A percentile compares a stretch with the other conserved stretches of the same genome.
phyloP scores from a whole-genome alignment of 2,113 vertebrate species.

The Erinaceus europaeus region DNA sequence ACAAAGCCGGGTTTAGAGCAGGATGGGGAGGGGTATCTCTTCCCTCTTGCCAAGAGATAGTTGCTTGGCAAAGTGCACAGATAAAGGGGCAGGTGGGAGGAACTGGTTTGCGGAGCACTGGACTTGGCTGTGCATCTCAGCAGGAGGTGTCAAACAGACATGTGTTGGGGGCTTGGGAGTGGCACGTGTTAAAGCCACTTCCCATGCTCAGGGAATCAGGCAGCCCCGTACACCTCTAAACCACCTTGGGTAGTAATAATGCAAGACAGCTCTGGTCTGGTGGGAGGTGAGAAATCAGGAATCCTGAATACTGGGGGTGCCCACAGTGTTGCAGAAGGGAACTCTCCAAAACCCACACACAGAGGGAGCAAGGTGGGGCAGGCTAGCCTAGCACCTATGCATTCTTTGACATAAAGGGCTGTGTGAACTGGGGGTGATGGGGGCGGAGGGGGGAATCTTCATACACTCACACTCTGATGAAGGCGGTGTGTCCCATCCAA shows the following conservation, averaged over 20 bases:
- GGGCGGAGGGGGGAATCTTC: no score
- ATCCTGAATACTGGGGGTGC: no score
- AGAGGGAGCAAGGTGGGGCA: not conserved
- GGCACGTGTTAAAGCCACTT: slow-evolving; percentile 64
- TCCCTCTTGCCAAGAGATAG: not conserved
- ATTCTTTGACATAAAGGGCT: not conserved
- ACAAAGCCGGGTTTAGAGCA: not conserved
- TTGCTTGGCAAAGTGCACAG: not conserved
- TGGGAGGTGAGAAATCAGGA: not conserved
- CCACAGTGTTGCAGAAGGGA: accelerated
- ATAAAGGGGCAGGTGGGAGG: not conserved
- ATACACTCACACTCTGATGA: not conserved
- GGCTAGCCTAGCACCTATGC: accelerated
- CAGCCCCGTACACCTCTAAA: not conserved
- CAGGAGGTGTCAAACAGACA: slow-evolving; percentile 60
- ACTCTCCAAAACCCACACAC: not conserved
- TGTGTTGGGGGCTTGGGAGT: not conserved
- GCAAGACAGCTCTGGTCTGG: not conserved
- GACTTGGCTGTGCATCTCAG: not conserved
- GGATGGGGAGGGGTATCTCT: not conserved
- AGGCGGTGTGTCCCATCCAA: not conserved
- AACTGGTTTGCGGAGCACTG: not conserved
- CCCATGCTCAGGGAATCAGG: not conserved
- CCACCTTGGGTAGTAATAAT: not conserved
- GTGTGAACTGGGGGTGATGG: not conserved